phyloP scores from a whole-genome alignment of 2,797 vertebrate species.

The Adrianichthys oophorus region DNA sequence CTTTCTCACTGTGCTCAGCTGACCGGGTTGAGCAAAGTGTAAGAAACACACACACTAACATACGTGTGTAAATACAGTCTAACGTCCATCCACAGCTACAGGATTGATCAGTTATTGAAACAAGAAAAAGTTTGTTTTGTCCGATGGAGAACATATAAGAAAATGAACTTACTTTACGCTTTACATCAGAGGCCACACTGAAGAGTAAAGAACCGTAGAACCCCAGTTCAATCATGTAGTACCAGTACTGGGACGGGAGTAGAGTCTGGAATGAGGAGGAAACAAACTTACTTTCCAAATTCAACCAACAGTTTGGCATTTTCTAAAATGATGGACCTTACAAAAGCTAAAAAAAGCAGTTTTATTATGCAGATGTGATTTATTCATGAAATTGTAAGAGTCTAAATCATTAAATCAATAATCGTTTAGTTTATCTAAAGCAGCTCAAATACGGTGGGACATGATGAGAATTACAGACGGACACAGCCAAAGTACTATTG shows the following conservation, averaged over 20 bases:
- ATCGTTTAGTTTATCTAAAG: background rate
- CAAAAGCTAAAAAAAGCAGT: background rate
- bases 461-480: background rate
- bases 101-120: constrained; percentile 17
- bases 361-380: constrained; percentile 1
- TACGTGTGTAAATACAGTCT: constrained; percentile 60
- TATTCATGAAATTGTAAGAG: background rate
- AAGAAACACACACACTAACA: constrained; percentile 26
- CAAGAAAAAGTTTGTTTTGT: constrained; percentile 16
- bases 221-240: constrained; percentile 93
- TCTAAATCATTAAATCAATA: background rate
- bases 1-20: constrained; percentile 37
- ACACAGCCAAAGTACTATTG: background rate
- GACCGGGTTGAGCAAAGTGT: constrained; percentile 54
- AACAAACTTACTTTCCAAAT: background rate
- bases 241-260: constrained; percentile 89
- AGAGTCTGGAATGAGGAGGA: constrained; percentile 71
- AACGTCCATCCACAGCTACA: constrained; percentile 55
- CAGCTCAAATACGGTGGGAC: background rate
- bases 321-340: constrained; percentile 1
- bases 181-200: constrained; percentile 93
- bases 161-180: constrained; percentile 88
- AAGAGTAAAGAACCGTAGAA: constrained; percentile 93
- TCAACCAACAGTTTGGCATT: background rate
- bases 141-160: background rate